These are phyloP conservation scores for Apis cerana DNA, from an alignment of 1,140 invertebrate species.

Conservation along the genomic window DNA sequence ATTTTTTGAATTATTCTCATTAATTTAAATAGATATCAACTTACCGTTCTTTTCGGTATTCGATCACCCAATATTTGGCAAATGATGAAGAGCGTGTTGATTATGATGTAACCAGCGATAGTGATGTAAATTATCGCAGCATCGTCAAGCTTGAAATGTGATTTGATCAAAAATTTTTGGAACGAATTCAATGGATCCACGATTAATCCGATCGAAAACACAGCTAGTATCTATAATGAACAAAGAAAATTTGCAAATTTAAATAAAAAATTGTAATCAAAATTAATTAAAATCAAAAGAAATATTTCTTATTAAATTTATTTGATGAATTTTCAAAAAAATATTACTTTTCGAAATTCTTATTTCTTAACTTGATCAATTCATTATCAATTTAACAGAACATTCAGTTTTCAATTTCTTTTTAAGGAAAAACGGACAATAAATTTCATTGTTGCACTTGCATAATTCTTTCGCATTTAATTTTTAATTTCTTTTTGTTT, in stretches of 20 bases:
- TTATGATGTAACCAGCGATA: constrained; percentile 83
- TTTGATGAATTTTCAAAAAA: no score
- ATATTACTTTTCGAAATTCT: no score
- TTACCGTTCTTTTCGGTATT: constrained; percentile 85
- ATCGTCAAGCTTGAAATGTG: constrained; percentile 80
- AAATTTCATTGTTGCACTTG: no score
- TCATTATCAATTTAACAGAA: no score
- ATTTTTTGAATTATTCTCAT: background rate
- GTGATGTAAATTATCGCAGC: constrained; percentile 83
- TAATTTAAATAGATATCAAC: background rate
- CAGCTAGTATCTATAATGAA: constrained; percentile 74
- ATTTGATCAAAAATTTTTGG: constrained; percentile 70
- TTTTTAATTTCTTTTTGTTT: background rate
- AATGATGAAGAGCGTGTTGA: constrained; percentile 84
- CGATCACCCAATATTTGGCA: constrained; percentile 83
- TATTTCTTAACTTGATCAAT: no score
- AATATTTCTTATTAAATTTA: no score
- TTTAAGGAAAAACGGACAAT: no score
- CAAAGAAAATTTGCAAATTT: background rate
- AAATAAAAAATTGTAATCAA: no score
- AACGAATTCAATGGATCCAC: constrained; percentile 82
- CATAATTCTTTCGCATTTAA: no score
- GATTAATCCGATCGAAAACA: constrained; percentile 82
- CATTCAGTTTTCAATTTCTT: no score
- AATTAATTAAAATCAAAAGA: no score